phyloP scores from a whole-genome alignment of 2,888 invertebrate species.

The Eupithecia exiguata region DNA sequence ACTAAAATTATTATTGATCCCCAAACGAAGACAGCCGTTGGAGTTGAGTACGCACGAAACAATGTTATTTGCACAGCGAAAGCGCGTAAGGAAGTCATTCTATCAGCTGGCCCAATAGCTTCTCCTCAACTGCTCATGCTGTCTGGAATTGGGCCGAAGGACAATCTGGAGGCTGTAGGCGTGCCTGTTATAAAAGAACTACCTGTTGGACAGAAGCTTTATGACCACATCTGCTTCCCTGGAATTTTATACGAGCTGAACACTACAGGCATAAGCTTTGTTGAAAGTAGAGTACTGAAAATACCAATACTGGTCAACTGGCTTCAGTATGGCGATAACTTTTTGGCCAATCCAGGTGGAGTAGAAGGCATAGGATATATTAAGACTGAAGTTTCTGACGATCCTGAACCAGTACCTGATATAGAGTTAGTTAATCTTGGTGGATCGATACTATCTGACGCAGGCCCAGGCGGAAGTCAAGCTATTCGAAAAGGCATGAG shows the following conservation, averaged over 20 bases:
- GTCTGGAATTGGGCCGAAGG: slow-evolving; percentile 87
- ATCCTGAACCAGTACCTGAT: slow-evolving; percentile 86
- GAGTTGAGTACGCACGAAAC: slow-evolving; percentile 86
- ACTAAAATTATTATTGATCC: slow-evolving; percentile 87
- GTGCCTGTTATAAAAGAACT: slow-evolving; percentile 85
- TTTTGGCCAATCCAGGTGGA: slow-evolving; percentile 83
- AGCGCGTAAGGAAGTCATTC: slow-evolving; percentile 91
- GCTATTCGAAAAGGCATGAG: slow-evolving; percentile 82
- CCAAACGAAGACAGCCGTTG: slow-evolving; percentile 85
- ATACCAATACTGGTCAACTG: slow-evolving; percentile 58
- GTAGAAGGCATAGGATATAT: slow-evolving; percentile 87
- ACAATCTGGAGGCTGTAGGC: slow-evolving; percentile 79
- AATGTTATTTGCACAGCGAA: slow-evolving; percentile 73
- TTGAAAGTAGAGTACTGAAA: slow-evolving; percentile 54
- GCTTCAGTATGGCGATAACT: slow-evolving; percentile 72
- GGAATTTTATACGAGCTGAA: slow-evolving; percentile 75
- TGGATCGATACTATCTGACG: slow-evolving; percentile 86
- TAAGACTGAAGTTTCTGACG: slow-evolving; percentile 83
- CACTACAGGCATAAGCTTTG: slow-evolving; percentile 64
- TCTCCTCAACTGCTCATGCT: slow-evolving; percentile 96
- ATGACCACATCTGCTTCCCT: slow-evolving; percentile 85
- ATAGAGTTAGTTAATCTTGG: slow-evolving; percentile 86
- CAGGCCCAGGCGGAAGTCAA: slow-evolving; percentile 69
- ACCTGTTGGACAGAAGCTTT: slow-evolving; percentile 87
- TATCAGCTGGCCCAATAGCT: slow-evolving; percentile 94